Conservation (phyloP, 2,113 vertebrate species). For the Clinocottus analis region DNA sequence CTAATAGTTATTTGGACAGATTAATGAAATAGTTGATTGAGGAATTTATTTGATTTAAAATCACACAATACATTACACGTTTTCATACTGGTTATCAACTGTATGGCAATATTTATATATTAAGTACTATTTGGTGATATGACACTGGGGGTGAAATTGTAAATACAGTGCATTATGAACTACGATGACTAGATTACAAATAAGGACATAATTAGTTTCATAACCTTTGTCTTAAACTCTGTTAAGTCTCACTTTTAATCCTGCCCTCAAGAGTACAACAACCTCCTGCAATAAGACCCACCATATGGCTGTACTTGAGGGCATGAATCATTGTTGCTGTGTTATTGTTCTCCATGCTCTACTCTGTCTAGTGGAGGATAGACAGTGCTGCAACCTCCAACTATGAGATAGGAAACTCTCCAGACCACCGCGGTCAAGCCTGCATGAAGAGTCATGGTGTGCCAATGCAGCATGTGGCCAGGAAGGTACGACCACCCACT, state of each 20-base stretch:
- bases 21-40: too few relatives aligned
- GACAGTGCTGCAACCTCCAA: constrained; percentile 98
- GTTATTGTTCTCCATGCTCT: constrained; percentile 55
- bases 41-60: neutral
- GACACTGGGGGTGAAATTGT: neutral
- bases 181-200: neutral
- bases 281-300: neutral
- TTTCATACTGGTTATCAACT: neutral
- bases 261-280: neutral
- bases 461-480: constrained; percentile 91
- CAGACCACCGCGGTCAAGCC: constrained; percentile 92
- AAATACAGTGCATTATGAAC: neutral
- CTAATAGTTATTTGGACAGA: neutral
- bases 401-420: constrained; percentile 96
- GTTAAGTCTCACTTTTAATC: neutral
- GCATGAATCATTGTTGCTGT: constrained; percentile 46
- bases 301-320: constrained; percentile 13
- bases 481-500: constrained; percentile 89
- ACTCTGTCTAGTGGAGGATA: constrained; percentile 94
- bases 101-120: neutral
- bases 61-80: neutral
- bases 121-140: neutral
- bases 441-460: constrained; percentile 94
- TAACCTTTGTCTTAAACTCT: neutral
- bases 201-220: neutral